A percentile compares a stretch with the other conserved stretches of the same genome.
phyloP scores from a whole-genome alignment of 2,888 invertebrate species.

The Leptinotarsa rubiginosa region DNA sequence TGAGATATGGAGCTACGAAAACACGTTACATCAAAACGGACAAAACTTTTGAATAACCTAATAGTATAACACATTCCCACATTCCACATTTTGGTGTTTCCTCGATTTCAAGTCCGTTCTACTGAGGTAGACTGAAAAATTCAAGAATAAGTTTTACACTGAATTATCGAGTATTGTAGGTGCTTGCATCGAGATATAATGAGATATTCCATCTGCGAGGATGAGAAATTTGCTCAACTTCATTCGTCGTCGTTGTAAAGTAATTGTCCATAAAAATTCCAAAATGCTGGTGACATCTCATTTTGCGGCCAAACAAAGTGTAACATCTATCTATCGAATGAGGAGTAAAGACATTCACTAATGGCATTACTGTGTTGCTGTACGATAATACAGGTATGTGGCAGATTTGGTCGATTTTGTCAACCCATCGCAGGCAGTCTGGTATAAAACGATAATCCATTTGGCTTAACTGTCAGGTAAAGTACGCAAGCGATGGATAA shows the following conservation, averaged over 20 bases:
- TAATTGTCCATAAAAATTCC: slow-evolving; percentile 24
- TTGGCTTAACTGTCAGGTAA: slow-evolving; percentile 61
- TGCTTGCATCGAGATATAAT: not conserved
- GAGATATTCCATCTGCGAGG: not conserved
- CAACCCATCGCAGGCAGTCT: slow-evolving; percentile 55
- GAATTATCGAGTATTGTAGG: slow-evolving; percentile 36
- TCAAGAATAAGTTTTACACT: slow-evolving; percentile 6
- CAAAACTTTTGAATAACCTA: not conserved
- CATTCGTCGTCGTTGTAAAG: slow-evolving; percentile 10
- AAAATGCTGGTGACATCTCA: slow-evolving; percentile 55
- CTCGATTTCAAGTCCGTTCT: not conserved
- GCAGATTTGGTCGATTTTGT: slow-evolving; percentile 59
- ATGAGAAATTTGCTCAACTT: not conserved
- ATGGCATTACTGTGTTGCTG: slow-evolving; percentile 65
- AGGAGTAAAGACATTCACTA: slow-evolving; percentile 58
- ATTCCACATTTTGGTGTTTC: slow-evolving; percentile 1
- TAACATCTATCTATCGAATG: slow-evolving; percentile 31
- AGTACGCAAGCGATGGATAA: slow-evolving; percentile 60
- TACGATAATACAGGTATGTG: slow-evolving; percentile 65
- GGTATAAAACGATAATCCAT: slow-evolving; percentile 52
- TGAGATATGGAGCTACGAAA: too few relatives aligned
- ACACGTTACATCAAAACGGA: too few relatives aligned
- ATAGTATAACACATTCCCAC: not conserved
- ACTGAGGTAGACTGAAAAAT: not conserved
- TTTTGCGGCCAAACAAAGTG: slow-evolving; percentile 51